A percentile compares a stretch with the other conserved stretches of the same genome.
These are phyloP conservation scores for Protobothrops flavoviridis DNA, from an alignment of 2,113 vertebrate genomes.

Conservation along the genomic window DNA sequence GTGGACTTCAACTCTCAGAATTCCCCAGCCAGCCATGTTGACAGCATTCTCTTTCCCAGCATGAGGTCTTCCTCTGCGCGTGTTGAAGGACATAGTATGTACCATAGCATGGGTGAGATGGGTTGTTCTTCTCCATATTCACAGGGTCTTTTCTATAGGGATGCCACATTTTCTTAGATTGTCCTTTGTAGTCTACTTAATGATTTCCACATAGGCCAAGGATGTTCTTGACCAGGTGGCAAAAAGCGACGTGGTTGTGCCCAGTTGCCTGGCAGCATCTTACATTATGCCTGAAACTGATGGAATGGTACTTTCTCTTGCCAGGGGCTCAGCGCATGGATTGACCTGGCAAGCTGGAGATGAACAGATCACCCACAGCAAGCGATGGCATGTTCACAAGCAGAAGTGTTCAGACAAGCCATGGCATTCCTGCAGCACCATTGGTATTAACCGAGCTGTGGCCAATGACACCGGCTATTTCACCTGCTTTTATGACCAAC, in stretches of 20 bases:
- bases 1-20: too few species aligned
- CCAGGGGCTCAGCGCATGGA: conserved; percentile 68
- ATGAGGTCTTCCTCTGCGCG: neutral
- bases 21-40: neutral
- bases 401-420: conserved; percentile 52
- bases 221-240: neutral
- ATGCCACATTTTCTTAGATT: neutral
- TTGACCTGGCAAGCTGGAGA: conserved; percentile 72
- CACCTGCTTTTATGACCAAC: conserved; percentile 65
- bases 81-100: neutral
- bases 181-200: neutral
- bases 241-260: neutral
- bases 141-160: neutral
- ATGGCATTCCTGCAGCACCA: conserved; percentile 69
- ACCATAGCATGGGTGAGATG: neutral
- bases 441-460: conserved; percentile 63
- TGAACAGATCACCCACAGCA: conserved; percentile 35
- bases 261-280: neutral
- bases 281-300: neutral
- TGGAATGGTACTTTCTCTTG: conserved; percentile 14
- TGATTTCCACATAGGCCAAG: neutral
- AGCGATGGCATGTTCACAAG: conserved; percentile 50
- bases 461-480: conserved; percentile 77
- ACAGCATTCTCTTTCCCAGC: neutral
- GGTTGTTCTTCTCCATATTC: neutral